Evolutionary conservation across 2,113 vertebrate species (phyloP).

Genomic region (Hymenochirus boettgeri): DNA sequence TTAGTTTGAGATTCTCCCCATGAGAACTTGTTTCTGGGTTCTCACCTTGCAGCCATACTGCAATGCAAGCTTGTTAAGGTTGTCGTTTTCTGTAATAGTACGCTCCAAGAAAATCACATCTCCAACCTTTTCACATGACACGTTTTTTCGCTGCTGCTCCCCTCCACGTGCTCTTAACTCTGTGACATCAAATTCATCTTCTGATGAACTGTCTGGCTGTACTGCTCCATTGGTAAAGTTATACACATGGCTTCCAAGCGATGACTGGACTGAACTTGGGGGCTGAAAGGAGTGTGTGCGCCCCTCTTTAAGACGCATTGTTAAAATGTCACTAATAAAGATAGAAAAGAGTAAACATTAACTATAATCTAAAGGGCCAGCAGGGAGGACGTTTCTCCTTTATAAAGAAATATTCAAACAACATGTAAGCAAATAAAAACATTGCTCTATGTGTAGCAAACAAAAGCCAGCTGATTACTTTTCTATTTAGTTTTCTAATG

Average conservation of each 20-base stretch:
- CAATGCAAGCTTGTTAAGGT: constrained; percentile 85
- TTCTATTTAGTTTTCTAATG: too few species aligned
- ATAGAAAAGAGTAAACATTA: too few species aligned
- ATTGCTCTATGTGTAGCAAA: too few species aligned
- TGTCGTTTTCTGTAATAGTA: constrained; percentile 73
- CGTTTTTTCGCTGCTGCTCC: constrained; percentile 49
- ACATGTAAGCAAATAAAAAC: too few species aligned
- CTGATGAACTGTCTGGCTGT: constrained; percentile 61
- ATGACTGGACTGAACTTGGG: constrained; percentile 70
- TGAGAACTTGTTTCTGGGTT: background rate
- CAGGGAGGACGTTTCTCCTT: too few species aligned
- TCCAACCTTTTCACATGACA: constrained; percentile 44
- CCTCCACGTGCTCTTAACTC: constrained; percentile 62
- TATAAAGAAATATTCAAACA: too few species aligned
- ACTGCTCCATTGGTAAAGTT: constrained; percentile 63
- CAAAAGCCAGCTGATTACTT: too few species aligned
- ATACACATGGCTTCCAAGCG: constrained; percentile 74
- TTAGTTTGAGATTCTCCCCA: too few species aligned
- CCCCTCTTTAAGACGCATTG: constrained; percentile 74
- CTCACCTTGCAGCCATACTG: constrained; percentile 92
- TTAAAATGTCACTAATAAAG: constrained; percentile 9
- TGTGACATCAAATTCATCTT: constrained; percentile 69
- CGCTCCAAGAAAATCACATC: constrained; percentile 72
- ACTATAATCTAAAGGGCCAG: too few species aligned
- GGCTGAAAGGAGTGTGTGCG: constrained; percentile 72